phyloP scores from a whole-genome alignment of 2,888 invertebrate genomes.

The Napeogenes inachia region DNA sequence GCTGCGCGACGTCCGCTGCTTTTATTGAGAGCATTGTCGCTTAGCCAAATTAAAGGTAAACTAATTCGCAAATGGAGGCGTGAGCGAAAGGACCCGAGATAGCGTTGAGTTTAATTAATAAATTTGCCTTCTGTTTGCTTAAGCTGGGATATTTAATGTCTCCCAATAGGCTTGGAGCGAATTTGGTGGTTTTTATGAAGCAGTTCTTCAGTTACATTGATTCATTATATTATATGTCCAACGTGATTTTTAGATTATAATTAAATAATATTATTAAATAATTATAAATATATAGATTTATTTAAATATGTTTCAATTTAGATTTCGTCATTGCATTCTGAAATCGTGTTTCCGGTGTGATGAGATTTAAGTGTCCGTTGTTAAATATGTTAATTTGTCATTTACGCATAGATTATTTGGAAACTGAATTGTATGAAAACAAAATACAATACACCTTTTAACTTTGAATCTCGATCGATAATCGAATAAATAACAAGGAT shows the following conservation, averaged over 20 bases:
- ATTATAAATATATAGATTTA: too few species aligned
- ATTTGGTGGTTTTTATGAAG: not conserved
- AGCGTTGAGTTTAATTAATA: conserved; percentile 39
- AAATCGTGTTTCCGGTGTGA: too few species aligned
- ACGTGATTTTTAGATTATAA: too few species aligned
- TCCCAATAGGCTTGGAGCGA: conserved; percentile 2
- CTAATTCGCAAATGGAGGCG: conserved; percentile 63
- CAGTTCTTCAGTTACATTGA: not conserved
- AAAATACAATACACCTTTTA: not conserved
- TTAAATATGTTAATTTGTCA: too few species aligned
- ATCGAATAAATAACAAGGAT: conserved; percentile 11
- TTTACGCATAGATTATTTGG: not conserved
- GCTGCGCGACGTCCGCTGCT: conserved; percentile 30
- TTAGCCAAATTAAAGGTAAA: conserved; percentile 70
- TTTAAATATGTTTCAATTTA: too few species aligned
- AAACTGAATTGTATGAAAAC: not conserved
- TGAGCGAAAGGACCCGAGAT: conserved; percentile 30
- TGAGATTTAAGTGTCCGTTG: too few species aligned
- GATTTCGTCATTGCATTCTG: too few species aligned
- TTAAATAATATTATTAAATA: too few species aligned
- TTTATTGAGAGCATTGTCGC: conserved; percentile 49
- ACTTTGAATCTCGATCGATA: conserved; percentile 2
- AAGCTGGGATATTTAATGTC: conserved; percentile 17
- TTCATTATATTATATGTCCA: not conserved
- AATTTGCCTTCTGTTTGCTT: conserved; percentile 32